A percentile compares a stretch with the other conserved stretches of the same genome.
Conservation (phyloP, 2,888 invertebrate species). For the Dendrolimus houi region DNA sequence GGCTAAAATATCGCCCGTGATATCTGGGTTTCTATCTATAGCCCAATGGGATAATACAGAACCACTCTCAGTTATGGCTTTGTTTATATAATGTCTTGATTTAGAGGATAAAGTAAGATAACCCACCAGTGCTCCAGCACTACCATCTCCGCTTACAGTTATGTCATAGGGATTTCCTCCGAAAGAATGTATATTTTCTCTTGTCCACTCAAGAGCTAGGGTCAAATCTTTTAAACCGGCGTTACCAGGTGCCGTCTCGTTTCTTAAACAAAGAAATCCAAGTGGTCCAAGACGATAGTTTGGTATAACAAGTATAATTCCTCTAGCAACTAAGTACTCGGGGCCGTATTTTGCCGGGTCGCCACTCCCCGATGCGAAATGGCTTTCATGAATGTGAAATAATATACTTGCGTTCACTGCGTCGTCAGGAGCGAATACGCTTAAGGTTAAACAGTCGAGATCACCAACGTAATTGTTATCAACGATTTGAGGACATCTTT, state of each 20-base stretch:
- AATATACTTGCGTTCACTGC: slow-evolving; percentile 34
- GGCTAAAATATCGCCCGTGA: slow-evolving; percentile 37
- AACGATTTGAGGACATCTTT: slow-evolving; percentile 43
- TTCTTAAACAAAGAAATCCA: slow-evolving; percentile 53
- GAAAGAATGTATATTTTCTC: slow-evolving; percentile 41
- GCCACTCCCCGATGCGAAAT: slow-evolving; percentile 43
- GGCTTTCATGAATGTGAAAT: slow-evolving; percentile 57
- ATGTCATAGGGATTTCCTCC: slow-evolving; percentile 53
- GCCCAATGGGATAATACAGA: slow-evolving; percentile 49
- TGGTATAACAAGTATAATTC: slow-evolving; percentile 46
- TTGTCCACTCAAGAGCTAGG: slow-evolving; percentile 49
- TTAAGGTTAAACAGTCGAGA: slow-evolving; percentile 51
- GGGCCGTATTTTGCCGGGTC: slow-evolving; percentile 50
- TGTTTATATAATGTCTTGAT: slow-evolving; percentile 36
- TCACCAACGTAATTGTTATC: slow-evolving; percentile 26
- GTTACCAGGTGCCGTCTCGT: slow-evolving; percentile 50
- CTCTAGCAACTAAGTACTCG: slow-evolving; percentile 38
- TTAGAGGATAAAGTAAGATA: slow-evolving; percentile 40
- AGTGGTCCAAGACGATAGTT: slow-evolving; percentile 57
- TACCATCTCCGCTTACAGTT: slow-evolving; percentile 50
- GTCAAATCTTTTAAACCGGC: slow-evolving; percentile 55
- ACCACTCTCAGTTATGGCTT: slow-evolving; percentile 57
- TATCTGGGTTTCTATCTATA: slow-evolving; percentile 41
- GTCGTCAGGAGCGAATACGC: slow-evolving; percentile 38
- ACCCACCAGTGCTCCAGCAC: slow-evolving; percentile 45